Percentiles rank a stretch among this genome's conserved stretches.
Evolutionary conservation across 2,113 vertebrate species (phyloP).

Genomic region (Chaetodon trifascialis): DNA sequence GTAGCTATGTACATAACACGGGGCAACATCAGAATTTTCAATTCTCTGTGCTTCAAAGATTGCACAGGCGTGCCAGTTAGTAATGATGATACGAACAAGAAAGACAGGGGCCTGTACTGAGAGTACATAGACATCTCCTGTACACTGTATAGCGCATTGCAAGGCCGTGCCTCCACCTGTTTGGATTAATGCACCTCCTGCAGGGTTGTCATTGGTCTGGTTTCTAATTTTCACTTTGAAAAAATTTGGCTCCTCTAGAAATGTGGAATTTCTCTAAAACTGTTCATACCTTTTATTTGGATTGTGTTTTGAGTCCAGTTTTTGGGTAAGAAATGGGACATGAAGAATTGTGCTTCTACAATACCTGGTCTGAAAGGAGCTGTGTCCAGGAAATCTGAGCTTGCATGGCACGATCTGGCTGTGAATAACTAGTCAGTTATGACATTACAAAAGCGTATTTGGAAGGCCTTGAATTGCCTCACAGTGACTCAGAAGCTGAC

Average conservation of each 20-base stretch:
- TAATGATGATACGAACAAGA: not conserved
- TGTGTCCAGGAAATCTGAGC: not conserved
- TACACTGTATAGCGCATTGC: not conserved
- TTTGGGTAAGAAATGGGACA: no score
- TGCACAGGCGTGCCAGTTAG: not conserved
- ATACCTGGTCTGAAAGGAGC: not conserved
- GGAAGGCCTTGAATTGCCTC: not conserved
- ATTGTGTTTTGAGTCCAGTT: not conserved
- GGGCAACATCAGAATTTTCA: conserved; percentile 1
- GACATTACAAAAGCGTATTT: not conserved
- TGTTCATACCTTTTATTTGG: not conserved
- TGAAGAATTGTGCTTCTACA: not conserved
- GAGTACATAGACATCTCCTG: not conserved
- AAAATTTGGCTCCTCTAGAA: not conserved
- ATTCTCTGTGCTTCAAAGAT: not conserved
- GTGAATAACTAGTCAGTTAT: not conserved
- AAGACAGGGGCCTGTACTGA: not conserved
- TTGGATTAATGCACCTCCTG: not conserved
- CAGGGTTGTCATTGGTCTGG: not conserved
- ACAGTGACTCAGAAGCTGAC: no score
- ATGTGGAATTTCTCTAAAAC: not conserved
- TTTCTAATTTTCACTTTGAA: not conserved
- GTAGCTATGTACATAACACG: not conserved
- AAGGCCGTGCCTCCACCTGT: no score
- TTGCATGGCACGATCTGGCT: not conserved